phyloP scores from a whole-genome alignment of 1,140 invertebrate species.

The Neotoxoptera formosana region DNA sequence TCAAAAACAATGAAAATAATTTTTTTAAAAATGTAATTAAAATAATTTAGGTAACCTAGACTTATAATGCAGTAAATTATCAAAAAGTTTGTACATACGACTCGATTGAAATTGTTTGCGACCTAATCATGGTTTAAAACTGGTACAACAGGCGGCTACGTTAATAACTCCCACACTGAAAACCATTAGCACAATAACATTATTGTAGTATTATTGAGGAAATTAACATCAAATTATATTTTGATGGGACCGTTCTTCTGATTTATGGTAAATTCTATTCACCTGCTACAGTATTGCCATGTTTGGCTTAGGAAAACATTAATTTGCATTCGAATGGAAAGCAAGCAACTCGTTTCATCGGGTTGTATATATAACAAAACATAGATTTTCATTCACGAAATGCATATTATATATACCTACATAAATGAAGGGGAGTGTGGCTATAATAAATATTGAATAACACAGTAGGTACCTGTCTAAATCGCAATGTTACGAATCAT shows the following conservation, averaged over 20 bases:
- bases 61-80: not conserved
- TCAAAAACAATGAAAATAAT: no score
- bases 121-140: not conserved
- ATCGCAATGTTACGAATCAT: not conserved
- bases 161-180: not conserved
- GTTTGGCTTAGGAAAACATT: conserved; percentile 4
- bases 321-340: not conserved
- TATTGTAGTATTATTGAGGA: not conserved
- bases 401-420: not conserved
- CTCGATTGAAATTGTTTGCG: not conserved
- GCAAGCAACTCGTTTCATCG: not conserved
- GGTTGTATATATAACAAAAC: not conserved
- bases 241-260: not conserved
- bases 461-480: not conserved
- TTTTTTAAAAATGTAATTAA: not conserved
- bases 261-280: conserved; percentile 6
- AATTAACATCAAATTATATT: not conserved
- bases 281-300: not conserved
- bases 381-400: not conserved
- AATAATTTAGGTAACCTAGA: not conserved
- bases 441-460: not conserved
- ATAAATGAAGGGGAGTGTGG: not conserved
- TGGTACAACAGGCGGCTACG: not conserved
- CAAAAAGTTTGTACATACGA: not conserved
- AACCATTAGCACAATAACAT: not conserved